Evolutionary conservation across 2,888 invertebrate genomes (phyloP).

Genomic region (Tryphoninae sp.): DNA sequence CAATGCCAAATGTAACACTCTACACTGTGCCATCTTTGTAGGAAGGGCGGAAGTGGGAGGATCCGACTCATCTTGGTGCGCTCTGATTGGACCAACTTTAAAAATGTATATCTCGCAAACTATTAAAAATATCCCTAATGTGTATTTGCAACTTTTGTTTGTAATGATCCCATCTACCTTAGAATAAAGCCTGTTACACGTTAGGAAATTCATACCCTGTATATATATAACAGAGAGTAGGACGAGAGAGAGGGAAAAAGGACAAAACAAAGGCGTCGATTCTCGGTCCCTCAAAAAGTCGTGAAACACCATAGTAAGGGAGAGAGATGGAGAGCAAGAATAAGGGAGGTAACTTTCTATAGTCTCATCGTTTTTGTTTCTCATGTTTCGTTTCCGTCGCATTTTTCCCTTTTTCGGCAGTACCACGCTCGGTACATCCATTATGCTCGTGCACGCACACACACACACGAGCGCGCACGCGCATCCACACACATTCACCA

Average conservation of each 20-base stretch:
- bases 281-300: slow-evolving; percentile 47
- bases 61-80: too few relatives aligned
- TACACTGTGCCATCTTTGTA: too few relatives aligned
- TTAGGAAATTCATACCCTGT: background rate
- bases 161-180: too few relatives aligned
- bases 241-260: slow-evolving; percentile 9
- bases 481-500: too few relatives aligned
- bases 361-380: slow-evolving; percentile 24
- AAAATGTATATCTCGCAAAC: too few relatives aligned
- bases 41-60: too few relatives aligned
- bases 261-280: slow-evolving; percentile 43
- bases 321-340: background rate
- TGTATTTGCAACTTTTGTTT: too few relatives aligned
- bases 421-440: slow-evolving; percentile 47
- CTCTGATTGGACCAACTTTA: too few relatives aligned
- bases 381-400: slow-evolving; percentile 26
- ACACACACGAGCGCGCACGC: too few relatives aligned
- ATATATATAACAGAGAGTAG: background rate
- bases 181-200: too few relatives aligned
- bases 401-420: slow-evolving; percentile 4
- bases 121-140: too few relatives aligned
- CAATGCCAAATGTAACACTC: too few relatives aligned
- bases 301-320: slow-evolving; percentile 27
- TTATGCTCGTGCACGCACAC: slow-evolving; percentile 31
- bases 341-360: background rate